phyloP scores from a whole-genome alignment of 2,797 vertebrate species.

The Cebuella pygmaea region DNA sequence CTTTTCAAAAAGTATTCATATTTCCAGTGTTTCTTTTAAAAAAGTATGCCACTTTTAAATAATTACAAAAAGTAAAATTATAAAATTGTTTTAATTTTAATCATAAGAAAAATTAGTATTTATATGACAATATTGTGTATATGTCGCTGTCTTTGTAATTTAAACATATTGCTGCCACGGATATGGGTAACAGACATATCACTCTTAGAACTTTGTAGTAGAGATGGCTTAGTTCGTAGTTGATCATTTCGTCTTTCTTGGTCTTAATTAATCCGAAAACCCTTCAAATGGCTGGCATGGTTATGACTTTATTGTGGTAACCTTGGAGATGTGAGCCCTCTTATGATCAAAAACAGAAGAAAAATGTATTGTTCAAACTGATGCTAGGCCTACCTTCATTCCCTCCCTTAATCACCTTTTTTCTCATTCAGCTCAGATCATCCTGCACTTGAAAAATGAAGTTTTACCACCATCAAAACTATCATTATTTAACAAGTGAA shows the following conservation, averaged over 20 bases:
- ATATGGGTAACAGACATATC: neutral
- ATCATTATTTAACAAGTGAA: constrained; percentile 35
- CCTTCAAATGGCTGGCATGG: neutral
- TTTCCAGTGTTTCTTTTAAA: constrained; percentile 59
- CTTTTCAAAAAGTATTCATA: constrained; percentile 21
- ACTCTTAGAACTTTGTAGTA: neutral
- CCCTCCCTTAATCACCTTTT: constrained; percentile 31
- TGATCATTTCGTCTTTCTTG: neutral
- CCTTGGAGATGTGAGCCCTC: neutral
- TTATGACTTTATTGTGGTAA: neutral
- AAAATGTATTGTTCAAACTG: neutral
- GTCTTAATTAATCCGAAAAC: neutral
- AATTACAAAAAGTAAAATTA: neutral
- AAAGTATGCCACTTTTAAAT: constrained; percentile 61
- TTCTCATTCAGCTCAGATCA: constrained; percentile 61
- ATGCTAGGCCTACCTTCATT: neutral
- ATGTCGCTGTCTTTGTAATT: constrained; percentile 48
- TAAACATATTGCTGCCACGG: neutral
- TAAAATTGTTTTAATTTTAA: constrained; percentile 4
- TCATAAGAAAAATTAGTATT: constrained; percentile 59
- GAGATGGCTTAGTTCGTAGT: neutral
- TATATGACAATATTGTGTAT: neutral
- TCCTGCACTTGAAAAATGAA: constrained; percentile 55
- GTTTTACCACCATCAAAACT: constrained; percentile 57
- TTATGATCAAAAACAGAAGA: neutral